A percentile compares a stretch with the other conserved stretches of the same genome.
These are phyloP conservation scores for Sandelia bainsii DNA, from an alignment of 2,797 vertebrate genomes.

Conservation along the genomic window DNA sequence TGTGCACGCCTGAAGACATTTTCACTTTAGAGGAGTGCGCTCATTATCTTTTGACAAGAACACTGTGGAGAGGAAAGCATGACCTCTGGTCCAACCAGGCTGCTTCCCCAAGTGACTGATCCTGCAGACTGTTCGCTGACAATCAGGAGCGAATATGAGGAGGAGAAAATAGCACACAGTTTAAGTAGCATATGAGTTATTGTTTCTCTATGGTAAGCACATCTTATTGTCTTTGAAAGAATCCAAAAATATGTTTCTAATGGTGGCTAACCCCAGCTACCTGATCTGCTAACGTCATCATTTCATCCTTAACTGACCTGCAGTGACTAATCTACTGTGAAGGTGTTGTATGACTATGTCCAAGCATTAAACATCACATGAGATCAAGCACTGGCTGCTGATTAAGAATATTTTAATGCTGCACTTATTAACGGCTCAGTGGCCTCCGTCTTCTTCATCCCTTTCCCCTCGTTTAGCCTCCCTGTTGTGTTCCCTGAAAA, in stretches of 20 bases:
- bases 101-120: constrained; percentile 4
- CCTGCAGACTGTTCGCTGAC: constrained; percentile 11
- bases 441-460: constrained; percentile 32
- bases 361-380: constrained; percentile 8
- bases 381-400: constrained; percentile 34
- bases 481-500: constrained; percentile 17
- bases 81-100: constrained; percentile 31
- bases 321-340: neutral
- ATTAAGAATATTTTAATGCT: constrained; percentile 30
- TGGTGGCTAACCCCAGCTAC: neutral
- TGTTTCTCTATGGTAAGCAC: constrained; percentile 1
- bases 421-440: constrained; percentile 38
- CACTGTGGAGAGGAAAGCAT: constrained; percentile 29
- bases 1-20: constrained; percentile 41
- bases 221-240: constrained; percentile 15
- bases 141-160: neutral
- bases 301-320: neutral
- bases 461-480: neutral
- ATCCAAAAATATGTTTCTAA: neutral
- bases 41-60: constrained; percentile 57
- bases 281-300: constrained; percentile 11
- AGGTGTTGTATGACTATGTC: neutral
- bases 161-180: no score
- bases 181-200: no score
- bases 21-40: constrained; percentile 23